Conservation (phyloP, 2,113 vertebrate genomes). For the Aythya baeri region DNA sequence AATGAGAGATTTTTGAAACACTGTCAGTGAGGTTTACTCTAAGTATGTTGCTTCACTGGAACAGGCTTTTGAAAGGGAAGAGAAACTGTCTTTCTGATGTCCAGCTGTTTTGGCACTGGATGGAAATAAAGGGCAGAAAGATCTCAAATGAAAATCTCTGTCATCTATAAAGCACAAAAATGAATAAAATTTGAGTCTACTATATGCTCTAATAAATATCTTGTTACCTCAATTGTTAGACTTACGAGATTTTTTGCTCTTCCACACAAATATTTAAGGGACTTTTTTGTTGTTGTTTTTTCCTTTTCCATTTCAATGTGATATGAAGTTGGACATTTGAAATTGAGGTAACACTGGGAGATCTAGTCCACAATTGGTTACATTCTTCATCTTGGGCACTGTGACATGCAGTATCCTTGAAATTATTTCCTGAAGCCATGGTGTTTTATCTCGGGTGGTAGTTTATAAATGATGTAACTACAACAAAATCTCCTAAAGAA, state of each 20-base stretch:
- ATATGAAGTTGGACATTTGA: not conserved
- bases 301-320: not conserved
- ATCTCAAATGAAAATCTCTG: not conserved
- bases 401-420: not conserved
- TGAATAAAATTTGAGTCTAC: not conserved
- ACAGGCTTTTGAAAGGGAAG: not conserved
- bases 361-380: not conserved
- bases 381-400: not conserved
- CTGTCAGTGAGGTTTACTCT: not conserved
- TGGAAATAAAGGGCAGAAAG: not conserved
- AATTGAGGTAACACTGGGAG: not conserved
- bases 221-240: not conserved
- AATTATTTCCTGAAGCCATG: not conserved
- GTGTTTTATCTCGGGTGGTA: not conserved
- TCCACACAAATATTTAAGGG: not conserved
- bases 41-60: not conserved
- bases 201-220: not conserved
- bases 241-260: not conserved
- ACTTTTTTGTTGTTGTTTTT: not conserved
- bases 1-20: not conserved
- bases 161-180: not conserved
- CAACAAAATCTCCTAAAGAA: not conserved
- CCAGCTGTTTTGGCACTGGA: not conserved
- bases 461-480: not conserved
- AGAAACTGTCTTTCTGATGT: not conserved